A percentile compares a stretch with the other conserved stretches of the same genome.
Conservation (phyloP, 2,888 invertebrate genomes). For the Drosophila incognita region DNA sequence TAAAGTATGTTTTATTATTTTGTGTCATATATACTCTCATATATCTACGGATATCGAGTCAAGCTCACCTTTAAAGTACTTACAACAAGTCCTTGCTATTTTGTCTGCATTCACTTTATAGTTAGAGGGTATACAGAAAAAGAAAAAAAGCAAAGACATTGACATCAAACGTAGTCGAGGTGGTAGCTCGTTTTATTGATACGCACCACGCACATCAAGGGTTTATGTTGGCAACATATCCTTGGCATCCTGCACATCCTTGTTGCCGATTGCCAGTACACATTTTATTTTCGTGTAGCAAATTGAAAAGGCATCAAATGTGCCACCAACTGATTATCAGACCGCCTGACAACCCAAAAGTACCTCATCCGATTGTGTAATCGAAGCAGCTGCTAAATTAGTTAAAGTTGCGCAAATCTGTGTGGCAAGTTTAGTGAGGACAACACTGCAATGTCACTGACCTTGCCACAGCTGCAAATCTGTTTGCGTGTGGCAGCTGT, state of each 20-base stretch:
- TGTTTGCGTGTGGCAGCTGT: not conserved
- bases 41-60: not conserved
- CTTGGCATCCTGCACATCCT: slow-evolving; percentile 27
- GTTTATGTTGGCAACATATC: slow-evolving; percentile 48
- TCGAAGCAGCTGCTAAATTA: slow-evolving; percentile 44
- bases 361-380: slow-evolving; percentile 6
- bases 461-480: slow-evolving; percentile 1
- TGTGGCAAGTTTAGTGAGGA: slow-evolving; percentile 23
- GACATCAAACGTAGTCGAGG: slow-evolving; percentile 69
- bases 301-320: slow-evolving; percentile 70
- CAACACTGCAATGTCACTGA: slow-evolving; percentile 3
- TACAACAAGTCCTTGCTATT: not conserved
- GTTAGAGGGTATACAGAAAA: slow-evolving; percentile 8
- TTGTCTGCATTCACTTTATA: not conserved
- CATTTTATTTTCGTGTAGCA: slow-evolving; percentile 66
- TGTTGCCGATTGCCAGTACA: slow-evolving; percentile 19
- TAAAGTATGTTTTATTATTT: not conserved
- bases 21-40: too few species aligned
- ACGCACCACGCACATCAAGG: slow-evolving; percentile 59
- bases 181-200: slow-evolving; percentile 53
- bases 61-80: not conserved
- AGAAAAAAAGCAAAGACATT: slow-evolving; percentile 46
- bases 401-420: slow-evolving; percentile 30
- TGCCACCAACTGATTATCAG: slow-evolving; percentile 28
- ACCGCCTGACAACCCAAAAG: not conserved